These are phyloP conservation scores for Ispidina picta DNA, from an alignment of 2,797 vertebrate genomes.

Conservation along the genomic window DNA sequence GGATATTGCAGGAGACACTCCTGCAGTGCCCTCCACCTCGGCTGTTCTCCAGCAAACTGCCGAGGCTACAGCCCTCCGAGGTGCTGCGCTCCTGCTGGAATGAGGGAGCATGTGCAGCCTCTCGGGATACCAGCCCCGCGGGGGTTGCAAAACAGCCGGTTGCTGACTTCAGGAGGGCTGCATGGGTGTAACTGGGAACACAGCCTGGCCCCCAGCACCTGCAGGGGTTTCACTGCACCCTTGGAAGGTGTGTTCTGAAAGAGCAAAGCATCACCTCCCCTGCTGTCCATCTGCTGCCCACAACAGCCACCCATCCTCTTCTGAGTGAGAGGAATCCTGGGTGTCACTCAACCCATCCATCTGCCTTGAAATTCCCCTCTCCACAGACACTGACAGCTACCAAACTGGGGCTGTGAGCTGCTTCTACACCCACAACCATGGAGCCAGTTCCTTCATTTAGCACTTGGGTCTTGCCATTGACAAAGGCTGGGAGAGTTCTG, in stretches of 20 bases:
- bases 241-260: conserved; percentile 1
- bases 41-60: conserved; percentile 14
- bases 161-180: conserved; percentile 60
- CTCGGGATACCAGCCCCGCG: not conserved
- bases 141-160: conserved; percentile 52
- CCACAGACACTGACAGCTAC: not conserved
- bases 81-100: not conserved
- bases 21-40: not conserved
- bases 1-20: not conserved
- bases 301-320: not conserved
- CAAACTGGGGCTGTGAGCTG: not conserved
- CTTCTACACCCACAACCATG: rapidly evolving
- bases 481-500: not conserved
- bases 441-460: not conserved
- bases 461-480: not conserved
- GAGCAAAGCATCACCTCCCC: not conserved
- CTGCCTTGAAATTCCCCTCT: not conserved
- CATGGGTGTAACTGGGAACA: conserved; percentile 63
- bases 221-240: conserved; percentile 19
- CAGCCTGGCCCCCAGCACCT: not conserved
- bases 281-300: conserved; percentile 6
- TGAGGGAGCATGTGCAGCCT: not conserved
- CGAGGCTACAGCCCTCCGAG: not conserved
- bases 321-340: not conserved
- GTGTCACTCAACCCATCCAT: not conserved